Conservation (phyloP, 2,113 vertebrate species). For the Thalassarche chlororhynchos region DNA sequence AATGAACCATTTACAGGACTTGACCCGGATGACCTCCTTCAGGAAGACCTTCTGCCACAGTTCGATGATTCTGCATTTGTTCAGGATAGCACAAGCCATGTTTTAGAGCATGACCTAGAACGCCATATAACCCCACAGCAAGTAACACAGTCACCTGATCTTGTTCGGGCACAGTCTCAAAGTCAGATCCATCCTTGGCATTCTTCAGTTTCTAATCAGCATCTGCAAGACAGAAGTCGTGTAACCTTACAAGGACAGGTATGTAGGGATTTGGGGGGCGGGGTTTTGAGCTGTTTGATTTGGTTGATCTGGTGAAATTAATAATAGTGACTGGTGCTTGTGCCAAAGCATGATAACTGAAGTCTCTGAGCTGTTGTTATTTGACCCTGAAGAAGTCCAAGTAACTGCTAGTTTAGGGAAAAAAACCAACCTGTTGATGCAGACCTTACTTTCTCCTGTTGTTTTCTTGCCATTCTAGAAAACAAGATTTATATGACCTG, state of each 20-base stretch:
- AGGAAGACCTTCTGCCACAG: slow-evolving; percentile 89
- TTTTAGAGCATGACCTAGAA: slow-evolving; percentile 78
- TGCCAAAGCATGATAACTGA: background rate
- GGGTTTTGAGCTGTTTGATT: background rate
- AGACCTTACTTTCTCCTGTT: background rate
- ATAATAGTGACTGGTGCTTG: background rate
- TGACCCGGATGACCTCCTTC: slow-evolving; percentile 89
- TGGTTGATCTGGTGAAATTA: background rate
- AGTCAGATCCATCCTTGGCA: slow-evolving; percentile 75
- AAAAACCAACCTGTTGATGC: background rate
- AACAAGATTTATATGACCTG: background rate
- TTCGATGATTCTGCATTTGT: slow-evolving; percentile 88
- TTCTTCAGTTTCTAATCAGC: slow-evolving; percentile 69
- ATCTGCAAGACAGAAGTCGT: slow-evolving; percentile 66
- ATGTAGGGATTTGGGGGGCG: background rate
- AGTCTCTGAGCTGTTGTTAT: background rate
- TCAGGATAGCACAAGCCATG: slow-evolving; percentile 80
- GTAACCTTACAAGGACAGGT: slow-evolving; percentile 74
- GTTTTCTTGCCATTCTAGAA: background rate
- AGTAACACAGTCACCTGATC: slow-evolving; percentile 55
- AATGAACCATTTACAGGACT: slow-evolving; percentile 86
- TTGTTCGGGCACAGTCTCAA: slow-evolving; percentile 60
- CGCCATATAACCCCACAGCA: slow-evolving; percentile 68
- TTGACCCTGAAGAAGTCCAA: background rate
- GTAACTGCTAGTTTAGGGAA: background rate